Base-by-base conservation (phyloP, 53 echinoderm and acorn worm genomes). In the Crossaster papposus region DNA sequence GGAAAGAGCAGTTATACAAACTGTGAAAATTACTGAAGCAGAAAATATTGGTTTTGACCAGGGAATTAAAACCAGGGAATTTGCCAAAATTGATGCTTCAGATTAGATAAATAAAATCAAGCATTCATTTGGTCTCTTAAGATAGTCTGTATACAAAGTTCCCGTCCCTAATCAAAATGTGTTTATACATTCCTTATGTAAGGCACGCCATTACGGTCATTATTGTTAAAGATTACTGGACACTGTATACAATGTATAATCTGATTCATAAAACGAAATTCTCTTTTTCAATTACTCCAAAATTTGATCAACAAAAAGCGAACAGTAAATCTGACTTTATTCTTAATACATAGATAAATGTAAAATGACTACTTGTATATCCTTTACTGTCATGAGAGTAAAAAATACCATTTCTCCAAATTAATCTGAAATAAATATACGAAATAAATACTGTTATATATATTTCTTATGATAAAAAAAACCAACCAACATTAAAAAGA, bases 311-410 rank as follows among this genome's bases (percentile, higher is more conserved):
- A 33, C 33, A 0, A 2, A 74, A 2, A 33, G 3, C 33, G 36
- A 74, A 74, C 75, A 33, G 36, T 36, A 14, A n/a, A 74, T 14
- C 9, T 35, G 36, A 36, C 14, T 33, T 13, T 22, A 33, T 74
- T 35, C 13, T 35, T 14, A 74, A 34, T 74, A 34, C 11, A 34
- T 33, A 80, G 30, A 28, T 55, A 32, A 26, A 80, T 80, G 58
- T 80, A 80, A 37, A 80, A 55, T 80, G 12, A 28, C n/a, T 58
- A n/a, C n/a, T n/a, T n/a, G n/a, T n/a, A 54, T 80, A 80, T 80
- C 44, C 44, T 44, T 2, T 54, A 17, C 14, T 38, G 8, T 51
- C 51, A 23, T 51, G 23, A 34, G 26, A 37, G 78, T 38, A n/a
- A 78, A 36, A 22, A 26, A 50, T 3, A 51, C 26, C 50, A n/a